A percentile compares a stretch with the other conserved stretches of the same genome.
Evolutionary conservation across 1,140 invertebrate species (phyloP).

Genomic region (Drosophila pallidifrons): DNA sequence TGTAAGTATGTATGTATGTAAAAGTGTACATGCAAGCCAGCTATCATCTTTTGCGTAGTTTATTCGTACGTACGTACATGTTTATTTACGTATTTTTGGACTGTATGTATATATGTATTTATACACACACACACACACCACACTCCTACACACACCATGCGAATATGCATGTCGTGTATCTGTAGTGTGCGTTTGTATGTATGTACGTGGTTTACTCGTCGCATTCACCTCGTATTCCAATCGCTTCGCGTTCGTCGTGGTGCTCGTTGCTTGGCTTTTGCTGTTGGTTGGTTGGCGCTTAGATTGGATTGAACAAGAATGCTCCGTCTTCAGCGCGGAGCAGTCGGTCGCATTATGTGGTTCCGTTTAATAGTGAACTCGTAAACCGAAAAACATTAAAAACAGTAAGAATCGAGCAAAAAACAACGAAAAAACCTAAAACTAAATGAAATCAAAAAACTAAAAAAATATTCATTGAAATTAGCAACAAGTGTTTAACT

Average conservation of each 20-base stretch:
- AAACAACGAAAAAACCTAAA: not conserved
- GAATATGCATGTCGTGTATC: not conserved
- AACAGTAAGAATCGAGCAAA: constrained; percentile 29
- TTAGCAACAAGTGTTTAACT: constrained; percentile 45
- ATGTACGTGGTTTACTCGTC: constrained; percentile 49
- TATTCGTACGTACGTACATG: constrained; percentile 51
- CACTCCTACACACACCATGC: not conserved
- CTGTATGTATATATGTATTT: constrained; percentile 14
- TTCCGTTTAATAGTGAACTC: constrained; percentile 37
- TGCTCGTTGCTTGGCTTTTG: constrained; percentile 49
- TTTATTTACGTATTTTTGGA: constrained; percentile 37
- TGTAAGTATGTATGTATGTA: constrained; percentile 12
- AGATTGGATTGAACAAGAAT: constrained; percentile 74
- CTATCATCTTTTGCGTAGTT: constrained; percentile 76
- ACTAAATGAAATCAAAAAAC: not conserved
- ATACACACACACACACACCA: constrained; percentile 5
- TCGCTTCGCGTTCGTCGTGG: constrained; percentile 63
- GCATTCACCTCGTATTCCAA: constrained; percentile 63
- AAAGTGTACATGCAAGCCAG: constrained; percentile 49
- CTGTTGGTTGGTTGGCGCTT: constrained; percentile 52
- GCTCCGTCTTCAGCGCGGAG: constrained; percentile 65
- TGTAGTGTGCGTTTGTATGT: constrained; percentile 7
- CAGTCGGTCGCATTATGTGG: constrained; percentile 50
- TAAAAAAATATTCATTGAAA: constrained; percentile 19
- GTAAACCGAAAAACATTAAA: constrained; percentile 28